Conservation (phyloP, 2,113 vertebrate species). For the Aleadryas rufinucha region DNA sequence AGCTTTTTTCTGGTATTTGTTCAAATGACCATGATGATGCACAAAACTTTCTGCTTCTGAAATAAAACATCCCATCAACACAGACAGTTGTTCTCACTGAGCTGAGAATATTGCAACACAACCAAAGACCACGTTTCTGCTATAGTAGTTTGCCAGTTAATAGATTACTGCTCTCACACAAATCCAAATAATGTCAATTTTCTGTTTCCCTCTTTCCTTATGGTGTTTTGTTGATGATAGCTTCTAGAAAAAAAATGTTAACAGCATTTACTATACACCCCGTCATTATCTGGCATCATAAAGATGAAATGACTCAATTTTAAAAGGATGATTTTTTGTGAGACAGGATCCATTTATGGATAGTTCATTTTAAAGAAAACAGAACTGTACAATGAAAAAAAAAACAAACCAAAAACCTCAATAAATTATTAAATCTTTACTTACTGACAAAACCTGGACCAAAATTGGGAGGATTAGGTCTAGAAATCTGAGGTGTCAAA, state of each 20-base stretch:
- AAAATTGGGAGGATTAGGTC: constrained; percentile 90
- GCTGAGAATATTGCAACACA: not conserved
- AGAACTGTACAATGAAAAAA: constrained; percentile 9
- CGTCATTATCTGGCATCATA: not conserved
- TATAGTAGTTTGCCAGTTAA: not conserved
- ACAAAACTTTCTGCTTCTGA: not conserved
- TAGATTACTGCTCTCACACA: not conserved
- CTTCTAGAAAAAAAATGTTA: not conserved
- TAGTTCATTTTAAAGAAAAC: not conserved
- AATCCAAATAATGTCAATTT: not conserved
- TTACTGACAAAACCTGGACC: constrained; percentile 92
- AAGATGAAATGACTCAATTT: not conserved
- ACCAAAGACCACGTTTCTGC: not conserved
- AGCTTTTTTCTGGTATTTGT: not conserved
- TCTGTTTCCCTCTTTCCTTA: not conserved
- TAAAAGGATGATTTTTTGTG: not conserved
- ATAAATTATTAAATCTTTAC: constrained; percentile 67
- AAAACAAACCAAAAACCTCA: not conserved
- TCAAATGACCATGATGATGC: not conserved
- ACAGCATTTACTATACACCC: not conserved
- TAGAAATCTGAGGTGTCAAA: constrained; percentile 82
- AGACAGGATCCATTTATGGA: not conserved
- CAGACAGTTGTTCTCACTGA: not conserved
- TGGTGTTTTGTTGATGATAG: not conserved
- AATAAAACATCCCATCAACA: not conserved